Evolutionary conservation across 2,888 invertebrate genomes (phyloP), one percentile per base, ranked within the genome.

Genomic region (Noctua janthina): DNA sequence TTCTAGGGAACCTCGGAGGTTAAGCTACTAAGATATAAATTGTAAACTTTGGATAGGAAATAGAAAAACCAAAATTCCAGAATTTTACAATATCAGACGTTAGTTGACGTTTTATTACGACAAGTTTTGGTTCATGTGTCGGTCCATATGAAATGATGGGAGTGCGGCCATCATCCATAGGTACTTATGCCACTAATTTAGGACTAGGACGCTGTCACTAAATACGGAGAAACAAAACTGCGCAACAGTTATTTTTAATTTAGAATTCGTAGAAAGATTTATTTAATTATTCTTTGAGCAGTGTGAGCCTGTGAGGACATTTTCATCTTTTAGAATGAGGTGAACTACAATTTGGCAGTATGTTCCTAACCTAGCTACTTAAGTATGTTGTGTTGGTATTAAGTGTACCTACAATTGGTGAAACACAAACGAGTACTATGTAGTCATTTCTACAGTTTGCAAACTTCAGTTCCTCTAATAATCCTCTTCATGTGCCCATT

Each of bases 391-490:
- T 62, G 62, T 62, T 62, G 3, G 13, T 71, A 10, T 10, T 76
- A 23, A 11, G 23, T 82, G 29, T 15, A 35, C 2, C 17, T 64
- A n/a, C n/a, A 39, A 39, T 39, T 49, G 35, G 5, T 56, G 29
- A 35, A 71, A 66, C 23, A 6, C 39, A 71, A 67, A 80, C 23
- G 2, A 59, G n/a, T 15, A 35, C 35, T 39, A 39, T 49, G 23
- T 29, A 69, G 23, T 2, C 20, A 71, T 64, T 20, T 56, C 43
- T 51, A 46, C n/a, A 51, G 29, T 73, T 62, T 66, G 17, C n/a
- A 49, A 81, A 80, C 76, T 76, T 73, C 46, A 64, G 68, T 87
- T 67, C 71, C 64, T 76, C 75, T 64, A 83, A 85, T 82, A 82
- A 69, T 82, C 68, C 51, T 78, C 69, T 66, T 78, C 69, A 73